These are phyloP conservation scores for Agapornis roseicollis DNA, from an alignment of 2,113 vertebrate species.

Conservation along the genomic window DNA sequence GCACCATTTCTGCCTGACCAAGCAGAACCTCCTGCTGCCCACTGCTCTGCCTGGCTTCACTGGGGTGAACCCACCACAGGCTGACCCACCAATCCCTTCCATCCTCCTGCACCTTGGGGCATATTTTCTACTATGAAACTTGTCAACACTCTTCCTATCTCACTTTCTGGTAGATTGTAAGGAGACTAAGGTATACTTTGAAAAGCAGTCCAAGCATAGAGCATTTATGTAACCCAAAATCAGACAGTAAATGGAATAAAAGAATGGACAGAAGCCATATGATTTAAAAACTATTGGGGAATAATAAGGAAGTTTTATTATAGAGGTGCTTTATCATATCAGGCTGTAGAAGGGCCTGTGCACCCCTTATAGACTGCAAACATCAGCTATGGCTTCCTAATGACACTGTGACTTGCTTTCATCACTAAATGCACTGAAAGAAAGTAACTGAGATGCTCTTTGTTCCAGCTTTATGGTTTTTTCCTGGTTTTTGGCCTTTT, in stretches of 20 bases:
- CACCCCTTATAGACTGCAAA: background rate
- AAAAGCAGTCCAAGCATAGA: background rate
- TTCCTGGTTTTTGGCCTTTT: background rate
- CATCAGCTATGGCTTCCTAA: background rate
- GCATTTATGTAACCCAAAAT: background rate
- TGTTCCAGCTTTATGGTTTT: background rate
- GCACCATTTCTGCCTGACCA: background rate
- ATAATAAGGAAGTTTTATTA: background rate
- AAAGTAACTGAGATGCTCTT: background rate
- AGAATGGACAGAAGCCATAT: background rate
- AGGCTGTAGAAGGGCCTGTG: background rate
- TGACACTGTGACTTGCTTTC: background rate
- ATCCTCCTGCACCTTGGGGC: background rate
- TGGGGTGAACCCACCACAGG: background rate
- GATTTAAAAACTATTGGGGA: background rate
- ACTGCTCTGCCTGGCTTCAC: background rate
- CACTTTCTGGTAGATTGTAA: background rate
- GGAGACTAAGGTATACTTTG: background rate
- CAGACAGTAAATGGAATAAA: background rate
- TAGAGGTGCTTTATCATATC: background rate
- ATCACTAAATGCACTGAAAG: background rate
- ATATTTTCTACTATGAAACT: background rate
- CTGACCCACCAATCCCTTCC: background rate
- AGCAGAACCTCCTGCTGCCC: background rate
- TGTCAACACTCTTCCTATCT: background rate